Evolutionary conservation across 2,797 vertebrate genomes (phyloP).

Genomic region (Hippopotamyrus pictus): DNA sequence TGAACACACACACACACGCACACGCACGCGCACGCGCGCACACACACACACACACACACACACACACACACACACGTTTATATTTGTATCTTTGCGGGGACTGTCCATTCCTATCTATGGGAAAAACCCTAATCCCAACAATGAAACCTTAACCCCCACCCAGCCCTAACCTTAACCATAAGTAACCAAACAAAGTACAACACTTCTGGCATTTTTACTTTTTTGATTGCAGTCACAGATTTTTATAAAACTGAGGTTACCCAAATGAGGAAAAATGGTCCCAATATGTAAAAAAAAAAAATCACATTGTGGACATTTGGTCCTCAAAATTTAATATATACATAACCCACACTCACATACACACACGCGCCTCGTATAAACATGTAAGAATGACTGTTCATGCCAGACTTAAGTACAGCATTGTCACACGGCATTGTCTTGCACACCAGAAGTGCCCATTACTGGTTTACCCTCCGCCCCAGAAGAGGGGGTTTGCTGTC

Average conservation of each 20-base stretch:
- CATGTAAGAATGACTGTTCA: slow-evolving; percentile 39
- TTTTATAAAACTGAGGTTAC: not conserved
- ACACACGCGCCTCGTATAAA: not conserved
- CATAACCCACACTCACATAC: not conserved
- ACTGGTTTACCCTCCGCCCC: not conserved
- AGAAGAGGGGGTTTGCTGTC: not conserved
- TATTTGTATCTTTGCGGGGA: not conserved
- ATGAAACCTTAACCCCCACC: not conserved
- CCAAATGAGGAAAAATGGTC: not conserved
- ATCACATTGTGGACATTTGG: not conserved
- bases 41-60: no score
- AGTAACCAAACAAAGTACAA: not conserved
- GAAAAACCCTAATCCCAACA: not conserved
- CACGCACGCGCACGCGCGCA: no score
- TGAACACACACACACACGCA: not conserved
- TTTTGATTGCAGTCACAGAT: not conserved
- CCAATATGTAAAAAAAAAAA: not conserved
- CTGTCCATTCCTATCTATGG: not conserved
- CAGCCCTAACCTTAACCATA: not conserved
- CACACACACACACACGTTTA: not conserved
- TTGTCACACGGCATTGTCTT: slow-evolving; percentile 25
- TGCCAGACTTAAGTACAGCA: slow-evolving; percentile 50
- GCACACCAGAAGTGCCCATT: not conserved
- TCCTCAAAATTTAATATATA: not conserved
- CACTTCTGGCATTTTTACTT: not conserved